Conservation (phyloP, 2,113 vertebrate genomes). For the Carassius gibelio region DNA sequence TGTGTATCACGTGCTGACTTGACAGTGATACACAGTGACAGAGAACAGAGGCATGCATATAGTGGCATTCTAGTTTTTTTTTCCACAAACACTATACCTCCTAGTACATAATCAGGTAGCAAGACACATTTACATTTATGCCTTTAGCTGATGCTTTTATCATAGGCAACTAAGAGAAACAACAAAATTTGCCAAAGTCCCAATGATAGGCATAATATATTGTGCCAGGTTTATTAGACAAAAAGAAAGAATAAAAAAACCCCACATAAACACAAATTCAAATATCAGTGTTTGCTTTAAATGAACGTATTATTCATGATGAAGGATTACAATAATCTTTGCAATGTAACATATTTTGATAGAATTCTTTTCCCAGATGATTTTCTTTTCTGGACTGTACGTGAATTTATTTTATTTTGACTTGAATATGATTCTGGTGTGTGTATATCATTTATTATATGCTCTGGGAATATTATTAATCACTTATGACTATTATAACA, state of each 20-base stretch:
- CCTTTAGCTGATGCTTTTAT: too few relatives aligned
- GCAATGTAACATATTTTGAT: too few relatives aligned
- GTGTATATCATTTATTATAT: not conserved
- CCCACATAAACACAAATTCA: too few relatives aligned
- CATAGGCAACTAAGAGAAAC: too few relatives aligned
- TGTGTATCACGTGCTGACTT: conserved; percentile 44
- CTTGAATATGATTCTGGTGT: not conserved
- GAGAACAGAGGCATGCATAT: conserved; percentile 36
- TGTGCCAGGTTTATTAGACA: too few relatives aligned
- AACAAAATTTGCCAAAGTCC: too few relatives aligned
- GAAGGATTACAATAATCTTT: not conserved
- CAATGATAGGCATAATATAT: too few relatives aligned
- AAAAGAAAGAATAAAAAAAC: too few relatives aligned
- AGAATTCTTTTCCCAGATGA: not conserved
- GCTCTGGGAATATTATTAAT: not conserved
- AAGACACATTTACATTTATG: not conserved
- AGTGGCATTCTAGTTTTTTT: not conserved
- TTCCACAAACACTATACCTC: not conserved
- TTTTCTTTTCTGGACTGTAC: not conserved
- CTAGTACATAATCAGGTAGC: not conserved
- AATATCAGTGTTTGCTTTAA: not conserved
- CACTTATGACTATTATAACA: not conserved
- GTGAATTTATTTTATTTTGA: not conserved
- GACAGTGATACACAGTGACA: conserved; percentile 43
- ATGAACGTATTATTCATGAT: not conserved